Evolutionary conservation across 2,797 vertebrate species (phyloP).

Genomic region (Xenops minutus): DNA sequence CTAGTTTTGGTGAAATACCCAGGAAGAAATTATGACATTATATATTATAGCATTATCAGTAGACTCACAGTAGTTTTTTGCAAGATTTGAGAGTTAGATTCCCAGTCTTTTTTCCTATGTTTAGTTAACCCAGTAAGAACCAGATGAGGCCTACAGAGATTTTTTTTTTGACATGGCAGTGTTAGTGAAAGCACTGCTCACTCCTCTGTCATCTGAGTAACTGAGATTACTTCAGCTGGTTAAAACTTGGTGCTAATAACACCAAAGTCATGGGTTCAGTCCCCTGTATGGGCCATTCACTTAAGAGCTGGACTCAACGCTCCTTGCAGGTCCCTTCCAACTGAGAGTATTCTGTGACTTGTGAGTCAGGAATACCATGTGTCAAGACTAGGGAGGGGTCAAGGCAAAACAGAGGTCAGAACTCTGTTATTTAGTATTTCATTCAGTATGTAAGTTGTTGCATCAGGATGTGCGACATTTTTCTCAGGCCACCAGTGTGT

Average conservation of each 20-base stretch:
- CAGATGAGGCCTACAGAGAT: background rate
- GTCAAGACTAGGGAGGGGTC: background rate
- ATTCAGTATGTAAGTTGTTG: background rate
- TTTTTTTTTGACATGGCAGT: background rate
- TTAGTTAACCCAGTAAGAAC: background rate
- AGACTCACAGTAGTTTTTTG: background rate
- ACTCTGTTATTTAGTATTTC: background rate
- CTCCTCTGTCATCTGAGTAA: background rate
- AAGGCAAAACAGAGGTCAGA: background rate
- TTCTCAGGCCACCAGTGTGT: background rate
- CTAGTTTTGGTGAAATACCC: background rate
- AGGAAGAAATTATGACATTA: background rate
- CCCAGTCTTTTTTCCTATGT: background rate
- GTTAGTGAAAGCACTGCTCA: background rate
- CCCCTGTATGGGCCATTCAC: background rate
- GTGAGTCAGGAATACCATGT: background rate
- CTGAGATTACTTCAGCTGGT: background rate
- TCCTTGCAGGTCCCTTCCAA: background rate
- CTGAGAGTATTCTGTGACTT: background rate
- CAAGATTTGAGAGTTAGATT: background rate
- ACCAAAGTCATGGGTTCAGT: background rate
- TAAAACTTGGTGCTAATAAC: background rate
- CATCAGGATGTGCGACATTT: background rate
- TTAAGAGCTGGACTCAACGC: background rate
- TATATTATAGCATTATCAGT: background rate